These are phyloP conservation scores for Andrena trimmerana DNA, from an alignment of 2,888 invertebrate genomes.

Conservation along the genomic window DNA sequence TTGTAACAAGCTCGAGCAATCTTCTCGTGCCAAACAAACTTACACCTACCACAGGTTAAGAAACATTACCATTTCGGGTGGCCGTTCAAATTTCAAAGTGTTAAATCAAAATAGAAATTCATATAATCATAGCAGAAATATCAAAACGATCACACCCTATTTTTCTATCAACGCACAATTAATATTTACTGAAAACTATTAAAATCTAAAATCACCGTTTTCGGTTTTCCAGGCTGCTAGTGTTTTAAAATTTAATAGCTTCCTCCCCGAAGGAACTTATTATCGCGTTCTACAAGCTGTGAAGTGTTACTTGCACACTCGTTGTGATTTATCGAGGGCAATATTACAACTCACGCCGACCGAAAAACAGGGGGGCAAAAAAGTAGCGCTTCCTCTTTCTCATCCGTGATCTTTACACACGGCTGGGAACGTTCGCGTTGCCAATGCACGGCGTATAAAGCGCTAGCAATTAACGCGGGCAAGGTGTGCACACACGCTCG, in stretches of 20 bases:
- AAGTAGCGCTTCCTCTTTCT: not conserved
- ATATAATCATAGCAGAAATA: too few species aligned
- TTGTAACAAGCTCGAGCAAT: too few species aligned
- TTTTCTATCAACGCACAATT: too few species aligned
- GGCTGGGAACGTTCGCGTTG: not conserved
- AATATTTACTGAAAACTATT: too few species aligned
- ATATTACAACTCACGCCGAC: constrained; percentile 2
- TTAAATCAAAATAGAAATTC: too few species aligned
- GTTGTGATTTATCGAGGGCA: not conserved
- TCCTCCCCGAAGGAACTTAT: not conserved
- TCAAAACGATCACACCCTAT: too few species aligned
- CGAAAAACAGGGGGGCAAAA: not conserved
- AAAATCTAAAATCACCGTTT: too few species aligned
- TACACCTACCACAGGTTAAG: too few species aligned
- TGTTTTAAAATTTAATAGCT: not conserved
- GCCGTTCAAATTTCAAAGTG: too few species aligned
- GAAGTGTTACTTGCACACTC: constrained; percentile 6
- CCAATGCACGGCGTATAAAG: not conserved
- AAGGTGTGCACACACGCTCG: not conserved
- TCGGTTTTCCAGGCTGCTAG: not conserved
- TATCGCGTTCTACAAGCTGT: constrained; percentile 2
- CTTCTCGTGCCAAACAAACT: too few species aligned
- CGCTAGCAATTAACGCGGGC: constrained; percentile 29
- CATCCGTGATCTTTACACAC: not conserved
- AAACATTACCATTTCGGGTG: too few species aligned